These are phyloP conservation scores for Troides aeacus DNA, from an alignment of 2,888 invertebrate genomes.

Conservation along the genomic window DNA sequence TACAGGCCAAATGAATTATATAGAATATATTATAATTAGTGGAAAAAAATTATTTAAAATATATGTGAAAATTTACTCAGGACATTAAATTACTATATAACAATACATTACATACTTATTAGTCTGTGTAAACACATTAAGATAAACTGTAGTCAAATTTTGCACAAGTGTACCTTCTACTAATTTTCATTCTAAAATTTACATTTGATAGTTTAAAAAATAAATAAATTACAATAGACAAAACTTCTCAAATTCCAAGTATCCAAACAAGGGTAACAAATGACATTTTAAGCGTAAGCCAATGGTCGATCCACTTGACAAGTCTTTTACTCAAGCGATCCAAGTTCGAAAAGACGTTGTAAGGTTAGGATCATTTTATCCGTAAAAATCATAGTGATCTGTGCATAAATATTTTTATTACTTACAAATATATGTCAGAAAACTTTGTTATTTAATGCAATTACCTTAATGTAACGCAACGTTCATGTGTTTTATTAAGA, in stretches of 20 bases:
- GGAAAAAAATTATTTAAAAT: too few relatives aligned
- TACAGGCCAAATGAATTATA: too few relatives aligned
- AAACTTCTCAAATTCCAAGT: conserved; percentile 14
- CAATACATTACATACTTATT: too few relatives aligned
- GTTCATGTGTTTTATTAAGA: neutral
- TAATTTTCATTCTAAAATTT: too few relatives aligned
- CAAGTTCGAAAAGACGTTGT: conserved; percentile 67
- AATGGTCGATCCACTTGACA: conserved; percentile 33
- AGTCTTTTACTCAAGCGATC: conserved; percentile 62
- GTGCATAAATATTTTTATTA: conserved; percentile 14
- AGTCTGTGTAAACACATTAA: too few relatives aligned
- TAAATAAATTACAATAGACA: neutral
- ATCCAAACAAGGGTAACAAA: conserved; percentile 17
- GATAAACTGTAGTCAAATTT: too few relatives aligned
- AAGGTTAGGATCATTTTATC: conserved; percentile 72
- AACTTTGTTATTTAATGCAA: neutral
- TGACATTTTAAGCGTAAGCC: conserved; percentile 20
- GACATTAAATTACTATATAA: too few relatives aligned
- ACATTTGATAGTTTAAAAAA: neutral
- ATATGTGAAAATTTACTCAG: too few relatives aligned
- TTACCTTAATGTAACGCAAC: conserved; percentile 3
- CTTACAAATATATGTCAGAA: conserved; percentile 10
- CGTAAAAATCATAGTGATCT: conserved; percentile 46
- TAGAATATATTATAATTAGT: too few relatives aligned
- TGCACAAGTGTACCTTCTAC: too few relatives aligned